Conservation (phyloP, 1,140 invertebrate species). For the Chironomus tepperi region DNA sequence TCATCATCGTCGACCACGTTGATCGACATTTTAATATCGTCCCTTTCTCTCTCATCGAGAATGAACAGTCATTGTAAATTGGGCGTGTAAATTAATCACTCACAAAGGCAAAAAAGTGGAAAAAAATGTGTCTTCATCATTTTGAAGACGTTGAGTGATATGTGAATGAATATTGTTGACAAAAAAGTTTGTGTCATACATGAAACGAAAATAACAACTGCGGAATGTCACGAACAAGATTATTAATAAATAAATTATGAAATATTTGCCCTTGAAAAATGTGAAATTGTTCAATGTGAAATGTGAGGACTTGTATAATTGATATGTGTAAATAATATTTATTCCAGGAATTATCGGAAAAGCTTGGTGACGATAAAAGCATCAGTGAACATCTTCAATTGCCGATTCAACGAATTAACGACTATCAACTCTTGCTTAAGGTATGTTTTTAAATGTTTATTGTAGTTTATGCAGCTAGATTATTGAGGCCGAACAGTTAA, state of each 20-base stretch:
- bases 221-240: too few relatives aligned
- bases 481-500: too few relatives aligned
- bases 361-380: slow-evolving; percentile 79
- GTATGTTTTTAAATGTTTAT: slow-evolving; percentile 54
- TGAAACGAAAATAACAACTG: too few relatives aligned
- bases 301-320: background rate
- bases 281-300: too few relatives aligned
- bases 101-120: background rate
- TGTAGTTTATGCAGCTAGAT: too few relatives aligned
- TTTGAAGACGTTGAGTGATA: background rate
- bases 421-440: slow-evolving; percentile 92
- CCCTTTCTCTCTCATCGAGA: background rate
- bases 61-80: background rate
- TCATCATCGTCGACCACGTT: background rate
- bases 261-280: background rate
- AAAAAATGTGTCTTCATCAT: background rate
- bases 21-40: background rate
- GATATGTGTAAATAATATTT: slow-evolving; percentile 2
- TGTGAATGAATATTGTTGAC: background rate
- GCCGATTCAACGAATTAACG: slow-evolving; percentile 91
- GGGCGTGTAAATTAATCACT: slow-evolving; percentile 3
- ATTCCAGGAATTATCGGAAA: slow-evolving; percentile 73
- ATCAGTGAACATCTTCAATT: slow-evolving; percentile 85
- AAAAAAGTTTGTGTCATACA: too few relatives aligned
- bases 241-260: too few relatives aligned